Evolutionary conservation across 2,888 invertebrate species (phyloP).

Genomic region (Drosophila mulleri): DNA sequence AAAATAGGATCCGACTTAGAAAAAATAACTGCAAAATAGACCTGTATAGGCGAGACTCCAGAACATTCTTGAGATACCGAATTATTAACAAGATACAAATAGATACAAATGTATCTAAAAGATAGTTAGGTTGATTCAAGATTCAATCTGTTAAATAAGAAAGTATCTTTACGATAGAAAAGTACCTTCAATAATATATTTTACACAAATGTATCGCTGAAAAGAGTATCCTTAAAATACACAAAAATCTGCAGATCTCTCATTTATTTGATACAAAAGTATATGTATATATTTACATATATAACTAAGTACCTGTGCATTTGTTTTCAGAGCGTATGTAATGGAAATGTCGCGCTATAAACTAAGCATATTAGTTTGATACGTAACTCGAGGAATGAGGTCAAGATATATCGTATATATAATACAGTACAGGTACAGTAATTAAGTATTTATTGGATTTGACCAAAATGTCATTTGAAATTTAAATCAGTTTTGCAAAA

Average conservation of each 20-base stretch:
- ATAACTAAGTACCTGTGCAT: too few relatives aligned
- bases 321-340: too few relatives aligned
- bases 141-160: neutral
- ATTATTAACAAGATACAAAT: neutral
- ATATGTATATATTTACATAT: too few relatives aligned
- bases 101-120: neutral
- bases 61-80: neutral
- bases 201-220: too few relatives aligned
- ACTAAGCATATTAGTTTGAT: too few relatives aligned
- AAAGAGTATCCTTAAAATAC: neutral
- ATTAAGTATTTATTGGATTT: neutral
- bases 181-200: neutral
- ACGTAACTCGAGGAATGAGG: too few relatives aligned
- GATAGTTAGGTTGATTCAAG: neutral
- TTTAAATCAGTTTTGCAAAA: neutral
- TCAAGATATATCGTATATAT: too few relatives aligned
- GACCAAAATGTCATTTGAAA: neutral
- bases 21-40: neutral
- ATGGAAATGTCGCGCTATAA: too few relatives aligned
- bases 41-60: neutral
- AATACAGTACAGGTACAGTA: too few relatives aligned
- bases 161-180: neutral
- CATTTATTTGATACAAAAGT: too few relatives aligned
- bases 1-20: neutral
- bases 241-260: too few relatives aligned